Percentiles rank a stretch among this genome's conserved stretches.
These are phyloP conservation scores for Steinernema khuongi DNA, from an alignment of 1,140 invertebrate genomes.

Conservation along the genomic window DNA sequence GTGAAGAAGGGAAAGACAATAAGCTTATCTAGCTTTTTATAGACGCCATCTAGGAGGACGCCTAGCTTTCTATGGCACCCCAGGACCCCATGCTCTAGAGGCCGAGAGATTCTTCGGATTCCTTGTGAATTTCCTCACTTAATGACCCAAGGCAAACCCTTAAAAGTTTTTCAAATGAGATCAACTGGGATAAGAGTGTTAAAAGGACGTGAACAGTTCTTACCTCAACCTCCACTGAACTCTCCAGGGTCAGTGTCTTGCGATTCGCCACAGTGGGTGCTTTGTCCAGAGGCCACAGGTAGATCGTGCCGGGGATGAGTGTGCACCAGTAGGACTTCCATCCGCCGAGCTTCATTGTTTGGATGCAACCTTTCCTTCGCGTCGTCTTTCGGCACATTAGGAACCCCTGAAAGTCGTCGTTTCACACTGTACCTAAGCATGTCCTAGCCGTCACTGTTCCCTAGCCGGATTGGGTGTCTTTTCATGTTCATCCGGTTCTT, in stretches of 20 bases:
- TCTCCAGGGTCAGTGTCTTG: slow-evolving; percentile 17
- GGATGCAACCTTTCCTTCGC: background rate
- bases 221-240: slow-evolving; percentile 16
- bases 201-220: background rate
- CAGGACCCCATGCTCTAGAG: too few relatives aligned
- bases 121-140: too few relatives aligned
- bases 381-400: slow-evolving; percentile 28
- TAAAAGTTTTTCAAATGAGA: too few relatives aligned
- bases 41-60: too few relatives aligned
- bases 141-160: too few relatives aligned
- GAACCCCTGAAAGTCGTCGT: slow-evolving; percentile 24
- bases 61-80: too few relatives aligned
- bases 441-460: too few relatives aligned
- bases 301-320: slow-evolving; percentile 27
- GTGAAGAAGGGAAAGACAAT: too few relatives aligned
- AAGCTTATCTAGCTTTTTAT: too few relatives aligned
- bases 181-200: background rate
- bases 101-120: too few relatives aligned
- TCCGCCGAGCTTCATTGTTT: background rate
- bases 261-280: slow-evolving; percentile 22
- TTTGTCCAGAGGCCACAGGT: slow-evolving; percentile 29
- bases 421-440: background rate
- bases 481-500: too few relatives aligned
- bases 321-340: slow-evolving; percentile 34
- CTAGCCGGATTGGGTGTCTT: too few relatives aligned